Evolutionary conservation across 2,888 invertebrate species (phyloP), one percentile per base, ranked within the genome.

Genomic region (Netelia fuscicornis): DNA sequence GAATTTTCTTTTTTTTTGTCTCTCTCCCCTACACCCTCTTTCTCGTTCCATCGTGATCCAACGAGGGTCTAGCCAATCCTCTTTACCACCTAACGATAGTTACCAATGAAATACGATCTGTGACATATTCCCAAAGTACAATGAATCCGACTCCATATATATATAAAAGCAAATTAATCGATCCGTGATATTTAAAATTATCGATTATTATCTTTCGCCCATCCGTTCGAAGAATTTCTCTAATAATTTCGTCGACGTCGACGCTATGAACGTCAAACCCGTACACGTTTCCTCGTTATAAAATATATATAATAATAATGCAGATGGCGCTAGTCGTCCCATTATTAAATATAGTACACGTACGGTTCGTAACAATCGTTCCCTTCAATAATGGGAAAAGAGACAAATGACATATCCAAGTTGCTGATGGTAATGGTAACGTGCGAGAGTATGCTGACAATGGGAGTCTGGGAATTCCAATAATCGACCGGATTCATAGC

Each of bases 391-490:
- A 74, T 48, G 65, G 48, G 25, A 17, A 48, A 20, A 42, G 9
- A 25, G 48, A 17, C n/a, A 76, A 76, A 81, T 71, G 68, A 75
- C 68, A 56, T 25, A 23, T 74, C 58, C 58, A 58, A 72, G 44
- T 30, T 72, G 20, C 13, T 25, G 62, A 48, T 42, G 65, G 54
- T 68, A 68, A 68, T 67, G 10, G 67, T 48, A 56, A n/a, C 8
- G 56, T 48, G 44, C 42, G 58, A 86, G 87, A 85, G 86, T 87
- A 37, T 68, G n/a, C n/a, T 74, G 17, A 74, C 67, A 67, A 67
- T 65, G 65, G 6, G 86, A 82, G 86, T 88, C 88, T 88, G 88
- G 87, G 83, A 89, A 89, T 89, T 88, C 88, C 88, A 88, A 88
- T 89, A 90, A 89, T 88, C 85, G 70, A 71, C 23, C 42, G 30